Base-by-base conservation (phyloP, 2,797 vertebrate genomes). In the Smutsia temminckii region DNA sequence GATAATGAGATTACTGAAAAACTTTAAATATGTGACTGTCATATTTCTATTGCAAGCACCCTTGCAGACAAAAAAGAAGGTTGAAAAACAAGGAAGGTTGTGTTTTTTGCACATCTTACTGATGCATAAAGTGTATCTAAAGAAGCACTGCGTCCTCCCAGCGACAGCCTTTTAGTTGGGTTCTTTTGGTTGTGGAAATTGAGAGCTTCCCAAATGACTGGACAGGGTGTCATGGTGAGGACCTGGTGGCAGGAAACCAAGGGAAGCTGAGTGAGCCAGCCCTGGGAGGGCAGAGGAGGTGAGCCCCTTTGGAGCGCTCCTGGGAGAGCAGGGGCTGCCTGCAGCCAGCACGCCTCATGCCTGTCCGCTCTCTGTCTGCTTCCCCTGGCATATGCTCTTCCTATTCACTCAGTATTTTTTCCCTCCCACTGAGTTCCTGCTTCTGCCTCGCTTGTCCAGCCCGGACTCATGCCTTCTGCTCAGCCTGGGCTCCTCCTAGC, bases 301-400 rank as follows among this genome's bases (percentile, higher is more conserved):
- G 61, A 5, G 6, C 12, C 46, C 21, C 64, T 14, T 9, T 21
- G 46, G 29, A 18, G 46, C 5, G 46, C 17, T n/a, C 72, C 46
- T 6, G 18, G 46, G 72, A 6, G 32, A 53, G 61, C 34, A 42
- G 2, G 3, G 29, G 71, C 29, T 49, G 29, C 42, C 27, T 5
- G 27, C 32, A 32, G 46, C 46, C 32, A 0, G 27, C 17, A 2
- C 1, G 3, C 4, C 27, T 8, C 0, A 0, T 6, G 5, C 49
- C 29, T 69, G 23, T 20, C 16, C 20, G 10, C n/a, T 34, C 18
- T 29, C n/a, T 64, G 8, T 57, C n/a, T 27, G 27, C 59, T 46
- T 7, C 9, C 1, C 1, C 5, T 12, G 37, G 8, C 7, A 8
- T 29, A 0, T 49, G 53, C 6, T 2, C 49, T 59, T 40, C 16